A percentile compares a stretch with the other conserved stretches of the same genome.
phyloP scores from a whole-genome alignment of 1,140 invertebrate species.

The Meteorus sp. region DNA sequence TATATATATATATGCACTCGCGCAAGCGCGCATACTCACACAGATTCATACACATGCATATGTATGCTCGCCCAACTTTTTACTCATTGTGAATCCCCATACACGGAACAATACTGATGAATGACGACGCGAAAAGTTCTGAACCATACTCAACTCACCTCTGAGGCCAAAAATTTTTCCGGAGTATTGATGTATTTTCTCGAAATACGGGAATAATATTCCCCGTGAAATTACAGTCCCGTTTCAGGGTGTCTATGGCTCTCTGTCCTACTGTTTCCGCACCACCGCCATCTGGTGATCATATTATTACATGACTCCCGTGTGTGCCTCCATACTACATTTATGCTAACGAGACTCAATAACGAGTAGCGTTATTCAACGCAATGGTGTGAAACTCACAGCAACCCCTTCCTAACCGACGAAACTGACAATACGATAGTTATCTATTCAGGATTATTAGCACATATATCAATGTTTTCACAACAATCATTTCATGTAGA shows the following conservation, averaged over 20 bases:
- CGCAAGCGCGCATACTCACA: too few species aligned
- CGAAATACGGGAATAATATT: slow-evolving; percentile 44
- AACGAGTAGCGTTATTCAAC: too few species aligned
- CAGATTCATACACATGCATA: too few species aligned
- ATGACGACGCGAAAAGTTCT: slow-evolving; percentile 11
- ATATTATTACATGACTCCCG: slow-evolving; percentile 32
- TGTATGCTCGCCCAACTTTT: slow-evolving; percentile 36
- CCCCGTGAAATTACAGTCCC: slow-evolving; percentile 49
- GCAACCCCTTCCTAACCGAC: too few species aligned
- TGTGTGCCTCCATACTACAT: slow-evolving; percentile 43
- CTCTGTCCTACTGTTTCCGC: slow-evolving; percentile 44
- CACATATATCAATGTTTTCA: too few species aligned
- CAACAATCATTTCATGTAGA: too few species aligned
- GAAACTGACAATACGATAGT: too few species aligned
- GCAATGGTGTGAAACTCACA: too few species aligned
- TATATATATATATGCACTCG: too few species aligned
- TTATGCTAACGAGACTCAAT: slow-evolving; percentile 41
- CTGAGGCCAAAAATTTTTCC: slow-evolving; percentile 46
- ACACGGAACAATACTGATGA: neutral
- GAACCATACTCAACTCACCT: slow-evolving; percentile 41
- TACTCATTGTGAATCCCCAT: slow-evolving; percentile 18
- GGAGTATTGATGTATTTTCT: slow-evolving; percentile 39
- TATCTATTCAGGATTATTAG: neutral
- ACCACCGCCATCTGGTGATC: slow-evolving; percentile 46
- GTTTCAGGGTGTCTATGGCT: slow-evolving; percentile 53